Evolutionary conservation across 2,888 invertebrate species (phyloP).

Genomic region (Pseudanteris insignis): DNA sequence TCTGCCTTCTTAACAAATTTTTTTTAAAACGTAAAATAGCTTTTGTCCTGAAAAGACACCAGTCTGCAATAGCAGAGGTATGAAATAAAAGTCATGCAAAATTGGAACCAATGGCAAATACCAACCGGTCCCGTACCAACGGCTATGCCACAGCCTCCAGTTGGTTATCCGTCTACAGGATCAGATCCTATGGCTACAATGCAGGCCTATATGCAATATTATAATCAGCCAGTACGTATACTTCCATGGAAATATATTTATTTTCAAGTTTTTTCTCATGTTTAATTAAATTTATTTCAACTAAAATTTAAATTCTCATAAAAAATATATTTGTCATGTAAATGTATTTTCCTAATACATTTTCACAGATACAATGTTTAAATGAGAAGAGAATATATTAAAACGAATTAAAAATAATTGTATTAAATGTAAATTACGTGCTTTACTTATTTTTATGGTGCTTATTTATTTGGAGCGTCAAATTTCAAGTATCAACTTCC

Average conservation of each 20-base stretch:
- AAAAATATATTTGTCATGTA: neutral
- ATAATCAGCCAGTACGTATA: slow-evolving; percentile 65
- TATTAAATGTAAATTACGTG: too few relatives aligned
- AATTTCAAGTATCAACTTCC: too few relatives aligned
- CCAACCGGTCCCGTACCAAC: slow-evolving; percentile 57
- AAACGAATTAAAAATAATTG: too few relatives aligned
- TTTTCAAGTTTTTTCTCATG: neutral
- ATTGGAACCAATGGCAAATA: slow-evolving; percentile 65
- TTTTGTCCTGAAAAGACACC: slow-evolving; percentile 56
- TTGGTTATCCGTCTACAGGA: slow-evolving; percentile 59
- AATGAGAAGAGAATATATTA: too few relatives aligned
- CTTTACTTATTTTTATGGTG: too few relatives aligned
- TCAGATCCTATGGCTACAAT: slow-evolving; percentile 63
- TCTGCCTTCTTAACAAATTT: too few relatives aligned
- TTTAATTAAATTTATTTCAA: neutral
- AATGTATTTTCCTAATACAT: neutral
- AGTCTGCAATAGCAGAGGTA: slow-evolving; percentile 57
- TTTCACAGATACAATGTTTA: too few relatives aligned
- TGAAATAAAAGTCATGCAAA: slow-evolving; percentile 63
- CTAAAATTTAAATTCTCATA: too few relatives aligned
- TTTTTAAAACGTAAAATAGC: slow-evolving; percentile 50
- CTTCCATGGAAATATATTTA: too few relatives aligned
- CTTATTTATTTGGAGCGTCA: too few relatives aligned
- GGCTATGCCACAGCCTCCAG: slow-evolving; percentile 63
- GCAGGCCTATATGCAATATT: slow-evolving; percentile 65